phyloP scores from a whole-genome alignment of 1,140 invertebrate genomes.

The Lamellibrachia luymesi region DNA sequence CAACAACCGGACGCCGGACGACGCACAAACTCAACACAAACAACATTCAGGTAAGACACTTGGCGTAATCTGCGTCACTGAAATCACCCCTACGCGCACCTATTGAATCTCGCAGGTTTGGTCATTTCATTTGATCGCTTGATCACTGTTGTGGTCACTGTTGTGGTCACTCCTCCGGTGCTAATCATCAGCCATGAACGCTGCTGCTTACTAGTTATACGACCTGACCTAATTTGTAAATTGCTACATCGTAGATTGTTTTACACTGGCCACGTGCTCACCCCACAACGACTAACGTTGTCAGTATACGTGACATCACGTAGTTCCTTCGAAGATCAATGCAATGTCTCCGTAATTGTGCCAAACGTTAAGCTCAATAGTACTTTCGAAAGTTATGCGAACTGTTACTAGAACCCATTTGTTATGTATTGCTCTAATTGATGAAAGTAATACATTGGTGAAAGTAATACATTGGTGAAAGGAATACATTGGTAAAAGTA shows the following conservation, averaged over 20 bases:
- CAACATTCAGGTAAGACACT: not conserved
- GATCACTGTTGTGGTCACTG: not conserved
- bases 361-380: not conserved
- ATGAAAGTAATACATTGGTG: too few species aligned
- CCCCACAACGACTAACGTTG: not conserved
- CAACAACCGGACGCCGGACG: not conserved
- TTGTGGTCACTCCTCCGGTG: not conserved
- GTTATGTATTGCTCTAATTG: too few species aligned
- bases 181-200: not conserved
- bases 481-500: too few species aligned
- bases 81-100: not conserved
- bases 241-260: not conserved
- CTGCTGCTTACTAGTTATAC: not conserved
- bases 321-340: not conserved
- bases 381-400: too few species aligned
- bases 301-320: not conserved
- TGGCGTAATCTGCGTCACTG: not conserved
- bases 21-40: not conserved
- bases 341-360: not conserved
- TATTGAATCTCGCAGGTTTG: not conserved
- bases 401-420: too few species aligned
- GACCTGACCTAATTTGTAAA: not conserved
- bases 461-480: too few species aligned
- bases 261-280: not conserved
- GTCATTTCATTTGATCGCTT: not conserved